These are phyloP conservation scores for Rhynchophorus ferrugineus DNA, from an alignment of 1,140 invertebrate genomes.

Conservation along the genomic window DNA sequence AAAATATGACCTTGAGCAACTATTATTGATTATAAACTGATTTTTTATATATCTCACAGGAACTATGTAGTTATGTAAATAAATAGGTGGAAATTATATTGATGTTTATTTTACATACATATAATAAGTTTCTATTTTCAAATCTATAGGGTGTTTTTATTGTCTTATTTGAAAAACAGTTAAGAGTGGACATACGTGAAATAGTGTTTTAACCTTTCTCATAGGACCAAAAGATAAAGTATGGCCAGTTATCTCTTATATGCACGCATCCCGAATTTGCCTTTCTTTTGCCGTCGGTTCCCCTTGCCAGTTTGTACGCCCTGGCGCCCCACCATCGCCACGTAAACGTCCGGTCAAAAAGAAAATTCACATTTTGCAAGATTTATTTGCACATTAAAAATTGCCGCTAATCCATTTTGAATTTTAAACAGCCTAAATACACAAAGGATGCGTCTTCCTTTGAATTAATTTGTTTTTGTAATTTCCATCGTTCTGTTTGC, in stretches of 20 bases:
- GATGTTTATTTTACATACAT: too few relatives aligned
- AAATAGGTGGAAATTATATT: too few relatives aligned
- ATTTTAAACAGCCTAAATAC: constrained; percentile 21
- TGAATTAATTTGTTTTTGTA: constrained; percentile 26
- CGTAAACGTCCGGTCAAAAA: constrained; percentile 14
- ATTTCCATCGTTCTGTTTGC: constrained; percentile 17
- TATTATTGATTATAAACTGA: too few relatives aligned
- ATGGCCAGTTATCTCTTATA: constrained; percentile 21
- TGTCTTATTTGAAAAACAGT: too few relatives aligned
- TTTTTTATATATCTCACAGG: too few relatives aligned
- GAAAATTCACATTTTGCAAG: constrained; percentile 23
- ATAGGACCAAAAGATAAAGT: constrained; percentile 17
- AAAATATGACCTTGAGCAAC: too few relatives aligned
- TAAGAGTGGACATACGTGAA: constrained; percentile 1
- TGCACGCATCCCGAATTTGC: constrained; percentile 22
- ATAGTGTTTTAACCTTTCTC: constrained; percentile 17
- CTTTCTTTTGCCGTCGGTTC: constrained; percentile 23
- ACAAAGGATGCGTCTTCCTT: constrained; percentile 22
- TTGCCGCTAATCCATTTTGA: constrained; percentile 25
- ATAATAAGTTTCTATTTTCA: too few relatives aligned
- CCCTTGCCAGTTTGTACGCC: constrained; percentile 4
- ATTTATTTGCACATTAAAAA: constrained; percentile 27
- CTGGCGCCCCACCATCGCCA: not conserved
- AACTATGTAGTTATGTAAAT: too few relatives aligned
- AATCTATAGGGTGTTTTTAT: too few relatives aligned